Evolutionary conservation across 2,888 invertebrate genomes (phyloP), one percentile per base, ranked within the genome.

Genomic region (Phyto melanocephala): DNA sequence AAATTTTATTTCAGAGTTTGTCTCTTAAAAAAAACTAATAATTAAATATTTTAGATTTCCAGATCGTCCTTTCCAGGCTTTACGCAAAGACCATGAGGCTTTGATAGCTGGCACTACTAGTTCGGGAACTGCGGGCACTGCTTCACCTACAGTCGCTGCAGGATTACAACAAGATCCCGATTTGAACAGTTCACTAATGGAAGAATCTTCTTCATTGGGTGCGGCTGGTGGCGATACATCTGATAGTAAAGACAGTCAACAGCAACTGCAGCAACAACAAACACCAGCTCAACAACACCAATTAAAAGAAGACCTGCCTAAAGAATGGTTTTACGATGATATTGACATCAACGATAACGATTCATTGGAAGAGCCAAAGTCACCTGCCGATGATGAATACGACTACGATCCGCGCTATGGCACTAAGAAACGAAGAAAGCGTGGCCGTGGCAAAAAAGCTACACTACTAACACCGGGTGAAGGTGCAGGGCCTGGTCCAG

Each of bases 251-350:
- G 97, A 97, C 88, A 97, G 96, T 87, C 94, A 95, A 87, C 87
- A 88, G 81, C 88, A 88, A 63, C 93, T 95, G 88, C 91, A 92
- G 50, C 93, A 85, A 17, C 85, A 85, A 17, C 87, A 87, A 15
- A 85, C 85, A 20, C 93, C 95, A 85, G 93, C 94, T 17, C 93
- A 94, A 85, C 93, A 94, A 28, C 85, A 84, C 45, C 86, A 86
- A 70, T 92, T 95, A 7, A 96, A 96, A 90, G 96, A 97, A 92
- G 95, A 95, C 88, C 91, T 92, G 84, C 93, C 94, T 85, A 96
- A 95, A 92, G 96, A 96, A 86, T 97, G 97, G 97, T 97, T 95
- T 91, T 97, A 96, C 87, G 97, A 97, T 88, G 97, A 97, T 83
- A 93, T 96, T 88, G 96, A 96, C 82, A 95, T 97, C 92, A 94